Base-by-base conservation (phyloP, 2,888 invertebrate genomes). In the Lithosia quadra region DNA sequence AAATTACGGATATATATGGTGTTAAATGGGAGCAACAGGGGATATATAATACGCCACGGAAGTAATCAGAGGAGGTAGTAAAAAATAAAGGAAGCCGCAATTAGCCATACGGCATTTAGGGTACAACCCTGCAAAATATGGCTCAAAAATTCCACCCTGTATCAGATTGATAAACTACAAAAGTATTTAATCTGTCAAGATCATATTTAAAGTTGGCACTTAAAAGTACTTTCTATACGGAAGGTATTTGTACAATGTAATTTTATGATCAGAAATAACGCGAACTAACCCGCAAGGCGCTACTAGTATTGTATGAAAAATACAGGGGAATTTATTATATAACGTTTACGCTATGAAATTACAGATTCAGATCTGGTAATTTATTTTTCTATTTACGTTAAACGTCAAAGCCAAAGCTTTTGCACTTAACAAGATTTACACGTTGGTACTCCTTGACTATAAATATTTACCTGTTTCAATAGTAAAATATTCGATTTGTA, bases 391-490 rank as follows among this genome's bases (percentile, higher is more conserved):
- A 57, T 39, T 58, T 34, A 36, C 33, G 28, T n/a, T 57, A n/a
- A 33, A 8, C 36, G 36, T 61, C 58, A 58, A 58, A 58, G 28
- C 58, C n/a, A 57, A 33, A 58, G 58, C n/a, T 33, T 33, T 15
- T 24, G 21, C 53, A 53, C 21, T 21, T 63, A 53, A 34, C 21
- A 53, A 34, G 21, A 33, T 63, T 53, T 63, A 33, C 21, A 13
- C 15, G 8, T n/a, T 28, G 15, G 13, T 53, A 62, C 28, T 28
- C 15, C 28, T 49, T 49, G 1, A 7, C 28, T 21, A 43, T 53
- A 62, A 49, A 53, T 62, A 53, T 53, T 33, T 62, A 58, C 34
- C 34, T 34, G 34, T 33, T 58, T 58, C n/a, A 58, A 33, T 33
- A 53, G 33, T 33, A 53, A 63, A 33, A 39, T 24, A 5, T 33